Conservation (phyloP, 2,797 vertebrate species). For the Basileuterus tristriatus region DNA sequence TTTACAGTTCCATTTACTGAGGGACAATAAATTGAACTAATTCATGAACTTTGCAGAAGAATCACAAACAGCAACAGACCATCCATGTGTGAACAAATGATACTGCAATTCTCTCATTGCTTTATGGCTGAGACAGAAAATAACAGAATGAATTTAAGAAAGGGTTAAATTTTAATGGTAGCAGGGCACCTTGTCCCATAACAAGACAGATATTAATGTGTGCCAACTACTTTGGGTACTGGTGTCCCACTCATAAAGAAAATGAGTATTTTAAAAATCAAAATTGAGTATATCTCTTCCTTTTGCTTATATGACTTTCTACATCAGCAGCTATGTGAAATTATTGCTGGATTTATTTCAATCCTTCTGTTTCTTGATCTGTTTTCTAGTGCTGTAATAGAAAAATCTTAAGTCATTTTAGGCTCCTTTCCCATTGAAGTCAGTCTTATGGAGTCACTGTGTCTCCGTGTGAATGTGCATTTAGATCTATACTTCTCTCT, state of each 20-base stretch:
- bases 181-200: neutral
- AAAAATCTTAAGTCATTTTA: neutral
- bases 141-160: neutral
- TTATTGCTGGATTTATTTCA: neutral
- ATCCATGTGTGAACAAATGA: neutral
- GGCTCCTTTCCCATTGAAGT: neutral
- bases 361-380: neutral
- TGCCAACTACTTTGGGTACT: neutral
- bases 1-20: neutral
- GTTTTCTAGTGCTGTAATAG: neutral
- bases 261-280: neutral
- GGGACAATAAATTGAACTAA: neutral
- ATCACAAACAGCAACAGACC: neutral
- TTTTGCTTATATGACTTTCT: neutral
- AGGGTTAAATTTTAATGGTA: neutral
- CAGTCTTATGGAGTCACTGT: accelerated
- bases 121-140: neutral
- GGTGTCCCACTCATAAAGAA: neutral
- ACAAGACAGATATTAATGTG: neutral
- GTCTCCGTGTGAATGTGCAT: neutral
- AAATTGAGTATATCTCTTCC: neutral
- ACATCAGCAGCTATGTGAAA: neutral
- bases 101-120: neutral
- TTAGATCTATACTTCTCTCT: neutral
- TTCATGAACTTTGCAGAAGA: neutral